Conservation (phyloP, 2,888 invertebrate genomes). For the Stenolophus ochropezus region DNA sequence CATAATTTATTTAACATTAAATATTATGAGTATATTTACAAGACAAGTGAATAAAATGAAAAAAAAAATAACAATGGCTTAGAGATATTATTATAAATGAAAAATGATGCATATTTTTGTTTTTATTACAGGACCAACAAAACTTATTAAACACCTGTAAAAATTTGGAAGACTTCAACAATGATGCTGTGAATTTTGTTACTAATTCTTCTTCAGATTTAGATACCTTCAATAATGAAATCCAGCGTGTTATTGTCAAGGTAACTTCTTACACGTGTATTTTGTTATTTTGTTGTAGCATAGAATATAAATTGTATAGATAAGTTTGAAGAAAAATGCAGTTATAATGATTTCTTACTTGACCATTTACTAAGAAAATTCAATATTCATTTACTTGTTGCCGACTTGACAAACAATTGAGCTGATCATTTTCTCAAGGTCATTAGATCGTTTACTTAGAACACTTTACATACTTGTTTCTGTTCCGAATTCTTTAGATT, state of each 20-base stretch:
- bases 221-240: neutral
- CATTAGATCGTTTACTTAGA: slow-evolving; percentile 15
- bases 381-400: slow-evolving; percentile 6
- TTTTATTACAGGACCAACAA: neutral
- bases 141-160: neutral
- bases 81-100: neutral
- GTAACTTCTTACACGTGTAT: neutral
- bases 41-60: no score
- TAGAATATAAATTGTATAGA: neutral
- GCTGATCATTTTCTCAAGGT: slow-evolving; percentile 20
- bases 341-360: neutral
- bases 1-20: no score
- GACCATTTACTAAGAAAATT: neutral
- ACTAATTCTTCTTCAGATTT: neutral
- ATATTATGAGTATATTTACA: no score
- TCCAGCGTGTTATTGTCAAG: neutral
- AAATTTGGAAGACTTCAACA: neutral
- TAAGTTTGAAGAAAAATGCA: neutral
- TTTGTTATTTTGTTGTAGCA: neutral
- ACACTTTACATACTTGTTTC: slow-evolving; percentile 34
- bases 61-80: neutral
- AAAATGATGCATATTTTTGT: neutral
- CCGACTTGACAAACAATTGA: slow-evolving; percentile 15
- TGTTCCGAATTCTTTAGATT: slow-evolving; percentile 7
- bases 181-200: neutral